phyloP scores from a whole-genome alignment of 2,797 vertebrate genomes.

The Glossophaga mutica region DNA sequence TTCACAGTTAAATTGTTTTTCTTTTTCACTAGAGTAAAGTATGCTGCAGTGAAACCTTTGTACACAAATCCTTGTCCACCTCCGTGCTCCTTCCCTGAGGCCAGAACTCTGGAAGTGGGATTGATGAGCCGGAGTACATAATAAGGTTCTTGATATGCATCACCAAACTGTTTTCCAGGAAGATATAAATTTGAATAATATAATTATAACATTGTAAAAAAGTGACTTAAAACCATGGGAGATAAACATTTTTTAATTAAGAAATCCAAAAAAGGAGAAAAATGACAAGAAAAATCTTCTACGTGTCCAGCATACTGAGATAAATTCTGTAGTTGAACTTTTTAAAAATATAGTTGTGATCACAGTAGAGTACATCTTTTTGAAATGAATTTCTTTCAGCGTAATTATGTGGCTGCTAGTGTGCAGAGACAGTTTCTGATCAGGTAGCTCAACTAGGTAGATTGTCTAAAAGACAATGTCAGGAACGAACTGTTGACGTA shows the following conservation, averaged over 20 bases:
- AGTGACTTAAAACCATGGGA: not conserved
- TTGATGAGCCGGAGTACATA: not conserved
- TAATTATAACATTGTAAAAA: not conserved
- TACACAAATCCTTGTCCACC: not conserved
- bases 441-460: not conserved
- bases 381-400: not conserved
- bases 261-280: not conserved
- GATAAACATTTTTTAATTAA: not conserved
- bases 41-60: not conserved
- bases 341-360: not conserved
- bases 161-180: constrained; percentile 10
- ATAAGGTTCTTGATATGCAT: not conserved
- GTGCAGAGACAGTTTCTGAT: constrained; percentile 6
- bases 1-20: not conserved
- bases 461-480: not conserved
- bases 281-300: not conserved
- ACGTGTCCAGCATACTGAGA: not conserved
- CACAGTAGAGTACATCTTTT: not conserved
- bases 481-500: not conserved
- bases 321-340: not conserved
- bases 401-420: not conserved
- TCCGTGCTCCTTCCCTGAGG: not conserved
- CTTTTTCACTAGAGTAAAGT: not conserved
- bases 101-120: not conserved
- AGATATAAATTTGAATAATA: not conserved